Evolutionary conservation across 1,140 invertebrate species (phyloP).

Genomic region (Kradibia gibbosae): DNA sequence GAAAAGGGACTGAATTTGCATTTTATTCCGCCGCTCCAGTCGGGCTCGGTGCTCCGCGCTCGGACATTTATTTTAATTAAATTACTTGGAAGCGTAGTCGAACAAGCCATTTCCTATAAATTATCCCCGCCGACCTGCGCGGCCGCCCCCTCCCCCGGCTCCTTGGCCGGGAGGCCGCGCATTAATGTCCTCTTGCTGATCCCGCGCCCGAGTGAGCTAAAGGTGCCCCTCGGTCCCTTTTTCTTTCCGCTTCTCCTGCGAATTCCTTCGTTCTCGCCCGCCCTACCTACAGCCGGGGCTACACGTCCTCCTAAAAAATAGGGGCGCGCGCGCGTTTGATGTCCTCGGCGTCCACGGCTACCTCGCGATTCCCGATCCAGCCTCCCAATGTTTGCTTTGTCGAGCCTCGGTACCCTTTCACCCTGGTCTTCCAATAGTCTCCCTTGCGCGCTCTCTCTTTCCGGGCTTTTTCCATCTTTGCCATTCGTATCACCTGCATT

Average conservation of each 20-base stretch:
- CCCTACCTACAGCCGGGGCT: conserved; percentile 6
- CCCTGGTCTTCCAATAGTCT: no score
- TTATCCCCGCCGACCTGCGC: conserved; percentile 65
- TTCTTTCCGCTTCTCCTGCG: conserved; percentile 49
- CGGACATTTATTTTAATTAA: conserved; percentile 75
- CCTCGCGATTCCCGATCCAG: no score
- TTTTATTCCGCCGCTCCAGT: conserved; percentile 71
- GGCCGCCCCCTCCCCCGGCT: conserved; percentile 1
- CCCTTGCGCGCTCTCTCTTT: no score
- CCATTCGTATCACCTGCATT: no score
- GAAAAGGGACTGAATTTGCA: conserved; percentile 73
- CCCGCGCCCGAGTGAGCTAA: conserved; percentile 39
- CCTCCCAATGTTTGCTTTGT: no score
- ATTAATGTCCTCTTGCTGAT: conserved; percentile 46
- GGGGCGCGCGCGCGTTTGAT: no score
- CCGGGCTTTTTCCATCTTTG: no score
- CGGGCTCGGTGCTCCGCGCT: conserved; percentile 56
- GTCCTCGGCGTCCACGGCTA: no score
- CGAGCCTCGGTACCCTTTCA: no score
- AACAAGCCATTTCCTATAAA: conserved; percentile 75
- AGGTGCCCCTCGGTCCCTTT: conserved; percentile 16
- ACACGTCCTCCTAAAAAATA: not conserved
- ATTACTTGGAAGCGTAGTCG: conserved; percentile 70
- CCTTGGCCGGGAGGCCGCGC: conserved; percentile 41
- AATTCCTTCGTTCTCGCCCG: conserved; percentile 60